phyloP scores from a whole-genome alignment of 64 coral and sea anemone species.

The Trachythela sp. region DNA sequence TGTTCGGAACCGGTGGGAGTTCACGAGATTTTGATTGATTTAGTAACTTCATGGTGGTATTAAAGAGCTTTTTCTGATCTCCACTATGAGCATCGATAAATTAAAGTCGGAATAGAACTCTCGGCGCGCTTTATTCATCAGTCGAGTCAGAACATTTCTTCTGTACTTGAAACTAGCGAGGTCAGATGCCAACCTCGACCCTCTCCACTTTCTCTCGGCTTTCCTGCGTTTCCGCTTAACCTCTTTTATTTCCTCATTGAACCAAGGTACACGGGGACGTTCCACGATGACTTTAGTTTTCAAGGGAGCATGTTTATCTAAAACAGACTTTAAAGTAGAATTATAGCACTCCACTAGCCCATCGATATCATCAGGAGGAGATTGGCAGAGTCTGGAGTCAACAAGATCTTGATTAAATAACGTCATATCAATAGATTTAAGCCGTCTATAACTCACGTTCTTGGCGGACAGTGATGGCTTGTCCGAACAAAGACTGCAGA shows the following conservation, averaged over 20 bases:
- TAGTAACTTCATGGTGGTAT: slow-evolving; percentile 2
- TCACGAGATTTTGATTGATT: slow-evolving; percentile 15
- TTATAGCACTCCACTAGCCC: slow-evolving; percentile 22
- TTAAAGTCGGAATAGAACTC: slow-evolving; percentile 13
- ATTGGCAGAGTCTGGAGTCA: slow-evolving; percentile 21
- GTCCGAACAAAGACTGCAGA: slow-evolving; percentile 11
- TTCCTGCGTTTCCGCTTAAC: slow-evolving; percentile 33
- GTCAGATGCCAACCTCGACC: slow-evolving; percentile 19
- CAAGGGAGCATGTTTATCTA: slow-evolving; percentile 4
- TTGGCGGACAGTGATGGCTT: slow-evolving; percentile 26
- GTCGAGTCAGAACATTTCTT: neutral
- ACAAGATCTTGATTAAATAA: slow-evolving; percentile 39
- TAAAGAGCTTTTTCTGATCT: slow-evolving; percentile 24
- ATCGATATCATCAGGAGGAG: slow-evolving; percentile 8
- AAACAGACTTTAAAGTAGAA: slow-evolving; percentile 12
- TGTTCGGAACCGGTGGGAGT: slow-evolving; percentile 28
- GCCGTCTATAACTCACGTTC: neutral
- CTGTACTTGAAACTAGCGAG: slow-evolving; percentile 20
- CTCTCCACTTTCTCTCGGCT: slow-evolving; percentile 23
- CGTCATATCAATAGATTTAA: slow-evolving; percentile 46
- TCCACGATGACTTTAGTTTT: neutral
- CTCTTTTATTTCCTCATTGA: slow-evolving; percentile 14
- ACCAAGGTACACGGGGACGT: slow-evolving; percentile 20
- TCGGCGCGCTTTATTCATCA: slow-evolving; percentile 22
- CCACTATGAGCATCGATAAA: neutral